These are phyloP conservation scores for Diarsia dahlii DNA, from an alignment of 2,888 invertebrate genomes.

Conservation along the genomic window DNA sequence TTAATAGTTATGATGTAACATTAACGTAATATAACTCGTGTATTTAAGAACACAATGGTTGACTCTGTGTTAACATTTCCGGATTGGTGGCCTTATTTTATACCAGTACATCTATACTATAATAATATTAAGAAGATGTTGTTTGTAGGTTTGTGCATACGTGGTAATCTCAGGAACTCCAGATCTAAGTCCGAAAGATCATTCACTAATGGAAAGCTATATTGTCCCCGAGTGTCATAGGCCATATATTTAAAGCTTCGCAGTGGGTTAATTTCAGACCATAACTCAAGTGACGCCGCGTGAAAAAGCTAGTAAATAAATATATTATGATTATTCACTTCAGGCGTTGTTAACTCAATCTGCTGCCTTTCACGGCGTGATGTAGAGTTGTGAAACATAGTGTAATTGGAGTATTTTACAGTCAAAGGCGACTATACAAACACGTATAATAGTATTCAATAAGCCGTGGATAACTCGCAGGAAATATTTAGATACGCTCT, in stretches of 20 bases:
- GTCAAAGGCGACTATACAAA: neutral
- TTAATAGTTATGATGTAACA: no score
- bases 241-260: neutral
- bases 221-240: neutral
- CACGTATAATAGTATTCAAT: neutral
- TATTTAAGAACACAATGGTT: neutral
- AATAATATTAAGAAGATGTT: neutral
- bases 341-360: constrained; percentile 1
- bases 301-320: neutral
- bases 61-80: no score
- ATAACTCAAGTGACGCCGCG: neutral
- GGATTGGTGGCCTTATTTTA: neutral
- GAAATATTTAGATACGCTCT: constrained; percentile 7
- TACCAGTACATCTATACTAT: neutral
- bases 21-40: no score
- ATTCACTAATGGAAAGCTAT: neutral
- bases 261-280: neutral
- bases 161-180: neutral
- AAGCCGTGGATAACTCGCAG: constrained; percentile 2
- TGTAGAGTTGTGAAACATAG: constrained; percentile 9
- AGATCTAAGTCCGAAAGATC: neutral
- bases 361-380: constrained; percentile 6
- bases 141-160: neutral
- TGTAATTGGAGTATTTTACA: neutral
- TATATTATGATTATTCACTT: constrained; percentile 10